These are phyloP conservation scores for Accipiter virgatus DNA, from an alignment of 2,113 vertebrate genomes.

Conservation along the genomic window DNA sequence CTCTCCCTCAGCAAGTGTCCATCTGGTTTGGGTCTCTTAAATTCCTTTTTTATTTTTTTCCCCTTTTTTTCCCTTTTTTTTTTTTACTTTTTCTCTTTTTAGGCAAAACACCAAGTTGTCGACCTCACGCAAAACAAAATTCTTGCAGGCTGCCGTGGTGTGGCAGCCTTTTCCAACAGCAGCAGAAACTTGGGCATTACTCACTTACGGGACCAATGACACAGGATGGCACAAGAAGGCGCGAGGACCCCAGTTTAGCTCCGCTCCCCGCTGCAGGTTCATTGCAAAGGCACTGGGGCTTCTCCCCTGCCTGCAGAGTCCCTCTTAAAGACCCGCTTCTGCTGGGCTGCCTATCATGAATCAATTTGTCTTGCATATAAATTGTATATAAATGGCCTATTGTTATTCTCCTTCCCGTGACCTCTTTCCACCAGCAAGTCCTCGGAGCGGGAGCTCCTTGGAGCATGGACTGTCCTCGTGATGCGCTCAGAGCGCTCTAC, in stretches of 20 bases:
- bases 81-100: background rate
- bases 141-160: background rate
- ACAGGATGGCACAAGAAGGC: background rate
- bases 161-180: background rate
- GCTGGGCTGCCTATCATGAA: constrained; percentile 17
- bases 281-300: background rate
- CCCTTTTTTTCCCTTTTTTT: fast-evolving
- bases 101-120: fast-evolving
- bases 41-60: background rate
- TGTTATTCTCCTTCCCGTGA: constrained; percentile 58
- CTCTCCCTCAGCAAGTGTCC: background rate
- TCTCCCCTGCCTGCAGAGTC: background rate
- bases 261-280: fast-evolving
- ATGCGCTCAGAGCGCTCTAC: background rate
- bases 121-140: background rate
- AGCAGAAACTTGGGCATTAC: background rate
- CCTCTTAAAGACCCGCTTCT: background rate
- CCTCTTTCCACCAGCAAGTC: constrained; percentile 43
- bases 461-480: background rate
- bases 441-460: constrained; percentile 8
- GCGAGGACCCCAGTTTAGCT: background rate
- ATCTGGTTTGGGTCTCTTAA: background rate
- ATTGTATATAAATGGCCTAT: constrained; percentile 54
- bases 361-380: constrained; percentile 67
- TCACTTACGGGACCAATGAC: background rate